phyloP scores from a whole-genome alignment of 2,797 vertebrate genomes.

The Acanthis flammea region DNA sequence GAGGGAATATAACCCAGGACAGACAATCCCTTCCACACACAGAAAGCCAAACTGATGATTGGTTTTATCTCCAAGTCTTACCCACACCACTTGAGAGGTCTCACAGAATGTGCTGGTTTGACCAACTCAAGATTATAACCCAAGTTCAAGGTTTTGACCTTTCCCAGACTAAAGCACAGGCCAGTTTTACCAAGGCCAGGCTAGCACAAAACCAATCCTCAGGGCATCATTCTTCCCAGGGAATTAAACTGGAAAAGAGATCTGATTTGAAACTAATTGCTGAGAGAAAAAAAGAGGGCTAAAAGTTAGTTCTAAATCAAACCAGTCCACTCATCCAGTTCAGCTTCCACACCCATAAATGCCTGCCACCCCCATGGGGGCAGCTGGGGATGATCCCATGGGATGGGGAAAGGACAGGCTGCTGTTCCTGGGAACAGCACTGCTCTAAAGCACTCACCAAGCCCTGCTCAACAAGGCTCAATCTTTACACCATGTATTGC shows the following conservation, averaged over 20 bases:
- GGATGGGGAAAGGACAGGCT: not conserved
- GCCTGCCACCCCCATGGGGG: not conserved
- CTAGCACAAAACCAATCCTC: not conserved
- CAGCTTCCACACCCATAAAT: not conserved
- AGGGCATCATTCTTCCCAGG: not conserved
- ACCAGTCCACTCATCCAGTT: not conserved
- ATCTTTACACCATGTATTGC: not conserved
- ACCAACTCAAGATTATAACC: not conserved
- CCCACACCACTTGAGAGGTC: not conserved
- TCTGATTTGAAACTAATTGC: not conserved
- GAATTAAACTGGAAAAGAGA: not conserved
- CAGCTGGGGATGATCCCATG: not conserved
- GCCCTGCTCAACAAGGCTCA: not conserved
- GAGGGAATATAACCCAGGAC: not conserved
- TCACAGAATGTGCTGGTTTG: not conserved
- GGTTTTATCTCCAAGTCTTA: not conserved
- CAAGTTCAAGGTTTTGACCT: not conserved
- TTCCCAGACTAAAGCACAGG: not conserved
- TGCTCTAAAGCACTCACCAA: accelerated
- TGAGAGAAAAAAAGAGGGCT: no score
- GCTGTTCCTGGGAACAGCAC: not conserved
- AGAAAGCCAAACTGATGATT: not conserved
- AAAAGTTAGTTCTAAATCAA: not conserved
- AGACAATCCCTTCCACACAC: not conserved
- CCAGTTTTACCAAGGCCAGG: not conserved